phyloP scores from a whole-genome alignment of 2,888 invertebrate species.

The Cephus rjabovi region DNA sequence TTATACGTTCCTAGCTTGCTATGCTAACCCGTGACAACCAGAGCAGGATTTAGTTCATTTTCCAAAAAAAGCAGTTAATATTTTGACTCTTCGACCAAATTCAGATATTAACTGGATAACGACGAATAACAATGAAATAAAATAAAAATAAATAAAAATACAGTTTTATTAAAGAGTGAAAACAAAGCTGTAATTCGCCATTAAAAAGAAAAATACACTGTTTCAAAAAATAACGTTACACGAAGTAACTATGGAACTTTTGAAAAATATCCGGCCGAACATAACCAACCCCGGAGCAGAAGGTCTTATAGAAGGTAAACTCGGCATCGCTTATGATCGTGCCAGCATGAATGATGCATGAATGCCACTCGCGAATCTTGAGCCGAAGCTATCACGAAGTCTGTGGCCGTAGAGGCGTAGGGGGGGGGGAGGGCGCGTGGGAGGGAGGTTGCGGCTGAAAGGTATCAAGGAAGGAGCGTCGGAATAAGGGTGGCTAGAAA shows the following conservation, averaged over 20 bases:
- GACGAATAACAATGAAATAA: no score
- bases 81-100: no score
- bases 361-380: constrained; percentile 10
- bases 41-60: no score
- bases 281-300: not conserved
- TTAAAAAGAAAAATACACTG: not conserved
- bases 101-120: no score
- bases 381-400: constrained; percentile 8
- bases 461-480: constrained; percentile 5
- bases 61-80: no score
- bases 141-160: no score
- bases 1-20: not conserved
- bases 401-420: not conserved
- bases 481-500: constrained; percentile 1
- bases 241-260: not conserved
- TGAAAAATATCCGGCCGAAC: not conserved
- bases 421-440: not conserved
- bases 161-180: no score
- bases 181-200: not conserved
- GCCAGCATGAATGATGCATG: constrained; percentile 19
- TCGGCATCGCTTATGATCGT: constrained; percentile 16
- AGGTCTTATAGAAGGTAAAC: constrained; percentile 1
- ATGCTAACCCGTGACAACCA: no score
- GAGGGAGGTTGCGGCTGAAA: not conserved
- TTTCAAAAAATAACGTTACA: not conserved